Evolutionary conservation across 2,888 invertebrate species (phyloP), one percentile per base, ranked within the genome.

Genomic region (Pantelozetes paolii): DNA sequence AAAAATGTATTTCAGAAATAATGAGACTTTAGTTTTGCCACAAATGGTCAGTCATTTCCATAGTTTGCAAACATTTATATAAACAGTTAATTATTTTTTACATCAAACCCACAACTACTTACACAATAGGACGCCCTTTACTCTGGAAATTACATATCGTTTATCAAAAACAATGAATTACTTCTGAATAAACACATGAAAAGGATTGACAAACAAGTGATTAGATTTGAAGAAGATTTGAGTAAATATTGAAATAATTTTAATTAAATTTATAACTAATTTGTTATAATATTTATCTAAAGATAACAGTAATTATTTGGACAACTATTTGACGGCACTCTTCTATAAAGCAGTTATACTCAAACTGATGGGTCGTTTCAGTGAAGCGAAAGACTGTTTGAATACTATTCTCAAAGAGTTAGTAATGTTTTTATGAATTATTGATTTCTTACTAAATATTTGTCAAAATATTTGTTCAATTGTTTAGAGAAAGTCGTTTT

Each of bases 261-360:
- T 1, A 69, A 26, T 69, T 45, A 26, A 15, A 45, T 9, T 45
- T 59, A 8, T 15, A 26, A 1, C 30, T 54, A 36, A 36, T 32
- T 30, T 62, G 1, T 6, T n/a, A 18, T 15, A 13, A 26, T 62
- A 26, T 13, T 28, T 59, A 18, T 36, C 28, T n/a, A 26, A 23
- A 73, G 50, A 70, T 32, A 18, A 20, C 8, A 20, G 71, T 9
- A 23, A 40, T 36, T 54, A 20, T 70, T 9, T 71, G 18, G 74
- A 74, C 62, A 70, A 72, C 28, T 71, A 62, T 40, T 32, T 72
- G 42, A 23, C 69, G 26, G 62, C 72, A n/a, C 28, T 74, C 2
- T 74, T 64, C 48, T 74, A 45, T 42, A 71, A 45, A 67, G 73
- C 32, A 28, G 64, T 74, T 30, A 30, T 71, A 11, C 23, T 59